These are phyloP conservation scores for Spilosoma lubricipeda DNA, from an alignment of 2,888 invertebrate genomes.

Conservation along the genomic window DNA sequence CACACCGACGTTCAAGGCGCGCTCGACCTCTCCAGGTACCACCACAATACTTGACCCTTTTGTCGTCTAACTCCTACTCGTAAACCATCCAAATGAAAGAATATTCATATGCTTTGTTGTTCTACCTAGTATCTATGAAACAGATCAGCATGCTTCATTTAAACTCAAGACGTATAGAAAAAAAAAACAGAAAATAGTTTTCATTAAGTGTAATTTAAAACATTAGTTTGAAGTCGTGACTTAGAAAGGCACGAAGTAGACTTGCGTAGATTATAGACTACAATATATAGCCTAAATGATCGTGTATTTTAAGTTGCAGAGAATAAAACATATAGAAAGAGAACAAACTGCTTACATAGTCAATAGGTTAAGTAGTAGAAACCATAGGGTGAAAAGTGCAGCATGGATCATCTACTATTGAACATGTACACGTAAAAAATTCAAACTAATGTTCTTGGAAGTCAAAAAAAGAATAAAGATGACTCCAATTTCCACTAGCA, in stretches of 20 bases:
- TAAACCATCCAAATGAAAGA: slow-evolving; percentile 25
- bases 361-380: too few relatives aligned
- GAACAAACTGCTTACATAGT: background rate
- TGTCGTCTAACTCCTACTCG: slow-evolving; percentile 41
- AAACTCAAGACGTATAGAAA: background rate
- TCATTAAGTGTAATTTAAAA: background rate
- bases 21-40: slow-evolving; percentile 90
- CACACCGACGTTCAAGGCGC: slow-evolving; percentile 93
- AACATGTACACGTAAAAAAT: too few relatives aligned
- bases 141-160: background rate
- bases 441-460: too few relatives aligned
- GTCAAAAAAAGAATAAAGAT: too few relatives aligned
- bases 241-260: background rate
- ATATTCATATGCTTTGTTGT: slow-evolving; percentile 57
- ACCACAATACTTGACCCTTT: slow-evolving; percentile 45
- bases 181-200: background rate
- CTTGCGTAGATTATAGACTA: background rate
- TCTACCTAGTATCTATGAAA: slow-evolving; percentile 15
- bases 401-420: too few relatives aligned
- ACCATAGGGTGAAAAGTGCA: too few relatives aligned
- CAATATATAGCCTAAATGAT: background rate
- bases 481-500: too few relatives aligned
- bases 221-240: background rate
- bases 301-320: background rate
- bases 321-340: background rate